Evolutionary conservation across 2,113 vertebrate species (phyloP), one percentile per base, ranked within the genome.

Genomic region (Caranx melampygus): DNA sequence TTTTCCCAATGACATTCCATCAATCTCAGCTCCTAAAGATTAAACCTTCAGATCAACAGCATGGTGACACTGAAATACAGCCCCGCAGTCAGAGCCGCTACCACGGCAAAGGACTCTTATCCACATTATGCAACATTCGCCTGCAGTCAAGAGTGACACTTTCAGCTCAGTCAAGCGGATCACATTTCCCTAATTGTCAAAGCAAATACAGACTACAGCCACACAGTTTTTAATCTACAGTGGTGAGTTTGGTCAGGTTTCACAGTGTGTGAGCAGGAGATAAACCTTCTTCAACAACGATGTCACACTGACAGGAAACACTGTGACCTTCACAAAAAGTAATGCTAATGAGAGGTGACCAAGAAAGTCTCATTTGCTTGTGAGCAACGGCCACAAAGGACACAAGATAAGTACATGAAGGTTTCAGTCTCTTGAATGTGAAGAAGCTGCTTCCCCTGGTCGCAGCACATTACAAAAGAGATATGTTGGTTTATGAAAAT

Each of bases 181-280:
- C 81, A 51, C 67, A 79, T 84, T 86, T 79, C 14, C 74, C 31
- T 72, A 83, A 63, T 68, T 72, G n/a, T 59, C 11, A 61, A 2
- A 77, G 47, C 6, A 4, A 61, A 67, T 10, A 37, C n/a, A 61
- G 47, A 12, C 1, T n/a, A 61, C 44, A 77, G 52, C 45, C 20
- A 10, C 33, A 26, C 1, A 0, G n/a, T 54, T 7, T 78, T 16
- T 57, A 54, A 54, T 34, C 14, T 77, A 1, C 61, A 3, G 45
- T 20, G 34, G 34, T n/a, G 0, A 6, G 47, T 14, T 62, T 35
- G 3, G 37, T 76, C 33, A 3, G 16, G 9, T 69, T 49, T 74
- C 37, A 74, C 62, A 49, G 69, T 44, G 6, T 70, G 33, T 62
- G 45, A 64, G 49, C 6, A 72, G 34, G 7, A 59, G 60, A 84